phyloP scores from a whole-genome alignment of 2,797 vertebrate species.

The Muscicapa striata region DNA sequence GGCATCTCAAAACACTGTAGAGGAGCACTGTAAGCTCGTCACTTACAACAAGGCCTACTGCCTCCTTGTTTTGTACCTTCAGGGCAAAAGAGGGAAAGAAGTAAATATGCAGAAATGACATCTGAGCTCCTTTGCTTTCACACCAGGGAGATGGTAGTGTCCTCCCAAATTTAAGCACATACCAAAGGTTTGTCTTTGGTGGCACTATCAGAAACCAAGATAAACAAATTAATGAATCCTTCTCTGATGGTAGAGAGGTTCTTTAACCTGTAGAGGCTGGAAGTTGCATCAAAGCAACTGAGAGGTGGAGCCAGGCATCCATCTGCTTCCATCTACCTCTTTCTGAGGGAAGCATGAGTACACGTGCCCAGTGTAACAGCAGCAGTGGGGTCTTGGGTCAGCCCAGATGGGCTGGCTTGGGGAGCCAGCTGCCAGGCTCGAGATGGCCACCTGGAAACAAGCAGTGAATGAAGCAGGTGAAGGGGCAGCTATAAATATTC shows the following conservation, averaged over 20 bases:
- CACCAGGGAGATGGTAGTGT: accelerated
- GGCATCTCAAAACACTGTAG: neutral
- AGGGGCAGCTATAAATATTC: neutral
- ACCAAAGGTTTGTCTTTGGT: neutral
- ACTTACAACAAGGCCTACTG: neutral
- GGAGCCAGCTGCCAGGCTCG: neutral
- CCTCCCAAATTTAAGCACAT: neutral
- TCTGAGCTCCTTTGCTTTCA: neutral
- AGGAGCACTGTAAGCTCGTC: neutral
- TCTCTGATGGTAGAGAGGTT: neutral
- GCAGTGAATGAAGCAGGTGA: neutral
- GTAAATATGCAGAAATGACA: neutral
- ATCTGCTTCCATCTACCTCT: neutral
- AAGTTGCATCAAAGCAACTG: neutral
- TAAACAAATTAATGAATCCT: neutral
- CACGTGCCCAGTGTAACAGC: accelerated
- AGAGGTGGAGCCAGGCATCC: neutral
- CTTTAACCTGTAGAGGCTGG: neutral
- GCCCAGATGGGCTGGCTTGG: neutral
- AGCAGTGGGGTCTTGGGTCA: neutral
- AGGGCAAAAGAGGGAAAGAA: neutral
- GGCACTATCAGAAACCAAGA: neutral
- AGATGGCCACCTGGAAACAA: neutral
- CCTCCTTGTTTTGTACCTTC: neutral
- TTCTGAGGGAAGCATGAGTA: neutral